Evolutionary conservation across 2,888 invertebrate genomes (phyloP), one percentile per base, ranked within the genome.

Genomic region (Euphydryas editha): DNA sequence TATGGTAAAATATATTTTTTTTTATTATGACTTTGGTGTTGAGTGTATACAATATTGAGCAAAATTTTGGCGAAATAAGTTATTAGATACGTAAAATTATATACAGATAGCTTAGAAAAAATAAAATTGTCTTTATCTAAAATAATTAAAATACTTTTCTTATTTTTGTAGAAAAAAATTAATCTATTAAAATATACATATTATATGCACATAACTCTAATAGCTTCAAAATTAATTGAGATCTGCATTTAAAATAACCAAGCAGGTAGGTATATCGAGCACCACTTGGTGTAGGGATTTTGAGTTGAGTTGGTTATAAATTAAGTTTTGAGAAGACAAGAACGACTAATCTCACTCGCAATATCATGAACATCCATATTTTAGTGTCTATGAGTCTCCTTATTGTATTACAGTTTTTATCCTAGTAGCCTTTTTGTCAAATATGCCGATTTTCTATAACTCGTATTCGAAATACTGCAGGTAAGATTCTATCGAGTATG

Each of bases 21-120:
- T 85, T 82, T 86, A 90, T 88, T 87, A 91, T 88, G 90, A 92
- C 92, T 92, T 92, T 92, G 92, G 92, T 92, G 91, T 91, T 86
- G 86, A 85, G 85, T 91, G 91, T 85, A 88, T 87, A 87, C 81
- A 87, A 86, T 87, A 92, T 92, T 92, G 92, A 92, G 92, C 92
- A 92, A 92, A 88, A 88, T 86, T 86, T 90, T 89, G 90, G 90
- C 88, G 90, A 91, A 88, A 90, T 89, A 92, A 92, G 89, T 88
- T 87, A 88, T 81, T 81, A 83, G 73, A 81, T 82, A 85, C 78
- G 75, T 78, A 80, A 83, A 82, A 79, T 76, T 88, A 89, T 86
- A 78, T 86, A 89, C 86, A 88, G 79, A 78, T 79, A 79, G 77
- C 80, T 85, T 80, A 82, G 76, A 73, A 81, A 87, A 51, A 88